Conservation (phyloP, 2,797 vertebrate genomes). For the Macroramphosus scolopax region DNA sequence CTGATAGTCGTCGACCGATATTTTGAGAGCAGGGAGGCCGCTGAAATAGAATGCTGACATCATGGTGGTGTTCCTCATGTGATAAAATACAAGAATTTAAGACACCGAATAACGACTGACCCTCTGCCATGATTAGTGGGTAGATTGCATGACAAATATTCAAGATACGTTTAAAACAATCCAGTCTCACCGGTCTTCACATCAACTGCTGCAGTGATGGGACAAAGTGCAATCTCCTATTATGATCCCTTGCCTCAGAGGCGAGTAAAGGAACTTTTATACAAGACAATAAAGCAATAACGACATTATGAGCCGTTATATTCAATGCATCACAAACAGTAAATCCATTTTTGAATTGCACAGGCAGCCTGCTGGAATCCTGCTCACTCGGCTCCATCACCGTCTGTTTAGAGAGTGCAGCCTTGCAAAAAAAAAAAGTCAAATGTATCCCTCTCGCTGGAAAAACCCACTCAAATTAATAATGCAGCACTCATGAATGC, state of each 20-base stretch:
- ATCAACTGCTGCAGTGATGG: neutral
- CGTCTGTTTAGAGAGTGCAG: constrained; percentile 28
- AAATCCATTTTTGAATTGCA: constrained; percentile 41
- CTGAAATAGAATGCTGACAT: too few species aligned
- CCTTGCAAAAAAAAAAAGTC: constrained; percentile 22
- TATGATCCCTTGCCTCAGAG: neutral
- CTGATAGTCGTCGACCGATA: too few species aligned
- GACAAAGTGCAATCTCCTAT: neutral
- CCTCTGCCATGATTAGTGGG: too few species aligned
- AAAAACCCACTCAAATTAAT: constrained; percentile 51
- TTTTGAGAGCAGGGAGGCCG: too few species aligned
- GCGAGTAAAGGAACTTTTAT: constrained; percentile 10
- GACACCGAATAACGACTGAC: too few species aligned
- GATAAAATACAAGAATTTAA: too few species aligned
- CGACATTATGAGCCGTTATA: constrained; percentile 5
- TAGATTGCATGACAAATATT: too few species aligned
- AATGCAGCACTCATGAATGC: constrained; percentile 54
- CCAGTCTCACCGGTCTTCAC: neutral
- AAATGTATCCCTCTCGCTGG: neutral
- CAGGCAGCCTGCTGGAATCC: constrained; percentile 10
- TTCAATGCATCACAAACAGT: constrained; percentile 20
- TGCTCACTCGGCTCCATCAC: constrained; percentile 12
- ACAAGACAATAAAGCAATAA: constrained; percentile 7
- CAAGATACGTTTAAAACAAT: too few species aligned
- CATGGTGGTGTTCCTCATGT: too few species aligned